Percentiles rank a stretch among this genome's conserved stretches.
Conservation (phyloP, 2,797 vertebrate species). For the Halcyon smyrnensis region DNA sequence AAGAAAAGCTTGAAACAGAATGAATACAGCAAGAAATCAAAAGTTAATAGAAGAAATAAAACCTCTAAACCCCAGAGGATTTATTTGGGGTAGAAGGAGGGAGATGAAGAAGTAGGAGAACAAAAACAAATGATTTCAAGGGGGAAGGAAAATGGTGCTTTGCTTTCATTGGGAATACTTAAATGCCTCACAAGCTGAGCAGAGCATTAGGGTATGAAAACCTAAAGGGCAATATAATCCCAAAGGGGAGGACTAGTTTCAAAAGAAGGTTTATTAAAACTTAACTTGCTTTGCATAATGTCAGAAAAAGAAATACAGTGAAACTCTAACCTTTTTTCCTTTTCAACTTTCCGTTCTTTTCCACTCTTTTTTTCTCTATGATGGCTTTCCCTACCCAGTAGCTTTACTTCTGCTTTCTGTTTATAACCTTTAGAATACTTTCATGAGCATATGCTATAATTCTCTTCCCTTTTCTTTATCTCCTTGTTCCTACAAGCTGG, state of each 20-base stretch:
- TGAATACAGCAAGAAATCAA: not conserved
- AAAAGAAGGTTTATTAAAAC: slow-evolving; percentile 64
- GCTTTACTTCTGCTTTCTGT: slow-evolving; percentile 79
- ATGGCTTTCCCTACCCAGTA: not conserved
- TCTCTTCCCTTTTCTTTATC: slow-evolving; percentile 91
- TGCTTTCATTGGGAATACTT: slow-evolving; percentile 52
- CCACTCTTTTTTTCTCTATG: slow-evolving; percentile 58
- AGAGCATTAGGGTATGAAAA: slow-evolving; percentile 51
- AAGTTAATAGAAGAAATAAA: slow-evolving; percentile 48
- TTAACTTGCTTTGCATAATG: slow-evolving; percentile 43
- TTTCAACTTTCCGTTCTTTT: slow-evolving; percentile 31
- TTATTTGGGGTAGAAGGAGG: not conserved
- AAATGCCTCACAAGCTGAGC: slow-evolving; percentile 41
- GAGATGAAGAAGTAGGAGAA: slow-evolving; percentile 3
- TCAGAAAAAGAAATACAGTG: slow-evolving; percentile 34
- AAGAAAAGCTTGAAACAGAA: not conserved
- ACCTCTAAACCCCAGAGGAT: not conserved
- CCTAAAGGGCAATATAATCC: slow-evolving; percentile 55
- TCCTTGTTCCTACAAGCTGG: slow-evolving; percentile 94
- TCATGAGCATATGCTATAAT: slow-evolving; percentile 87
- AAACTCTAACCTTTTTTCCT: slow-evolving; percentile 33
- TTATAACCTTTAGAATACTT: slow-evolving; percentile 88
- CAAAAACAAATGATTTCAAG: slow-evolving; percentile 49
- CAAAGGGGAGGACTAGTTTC: slow-evolving; percentile 48
- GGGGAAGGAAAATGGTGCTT: slow-evolving; percentile 13